Evolutionary conservation across 2,113 vertebrate genomes (phyloP), one percentile per base, ranked within the genome.

Genomic region (Mormyrus lacerda): DNA sequence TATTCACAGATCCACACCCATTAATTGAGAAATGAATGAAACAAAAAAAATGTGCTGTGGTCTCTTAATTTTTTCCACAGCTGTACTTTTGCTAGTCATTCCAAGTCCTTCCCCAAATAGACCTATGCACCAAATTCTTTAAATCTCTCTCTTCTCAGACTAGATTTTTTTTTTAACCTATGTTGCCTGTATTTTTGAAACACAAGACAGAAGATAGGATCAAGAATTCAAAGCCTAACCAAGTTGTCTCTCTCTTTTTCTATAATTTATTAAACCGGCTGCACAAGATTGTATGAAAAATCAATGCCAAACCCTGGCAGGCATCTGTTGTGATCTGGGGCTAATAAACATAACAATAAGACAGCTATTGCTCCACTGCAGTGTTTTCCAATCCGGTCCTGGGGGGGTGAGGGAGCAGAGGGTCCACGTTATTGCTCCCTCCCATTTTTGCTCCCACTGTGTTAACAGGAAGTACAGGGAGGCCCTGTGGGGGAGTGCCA

Each of bases 401-500:
- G 2, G 8, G 58, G 51, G 24, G 24, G 51, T 19, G 51, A 17
- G 9, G 9, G 51, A 17, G 21, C 6, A 58, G 53, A 58, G 1
- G 21, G 21, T n/a, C 58, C 58, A 65, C 9, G n/a, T 65, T 65
- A 27, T 65, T 65, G 24, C n/a, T 27, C 19, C 53, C 19, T 55
- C 53, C 58, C n/a, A n/a, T n/a, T n/a, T n/a, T n/a, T 42, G 31
- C 35, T 8, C 73, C 73, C 15, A 39, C 39, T 19, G 69, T 89
- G 83, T 19, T 91, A 50, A 90, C 90, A 94, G 94, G 85, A 94
- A 93, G 58, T 94, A 95, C 90, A 93, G 92, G 89, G 92, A 89
- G 7, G 92, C 92, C 8, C 89, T 95, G 35, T 90, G 79, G 47
- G 91, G 92, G 47, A 92, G 90, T 44, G 87, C 93, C 89, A 89